Evolutionary conservation across 2,888 invertebrate genomes (phyloP).

Genomic region (Zaprionus obscuricornis): DNA sequence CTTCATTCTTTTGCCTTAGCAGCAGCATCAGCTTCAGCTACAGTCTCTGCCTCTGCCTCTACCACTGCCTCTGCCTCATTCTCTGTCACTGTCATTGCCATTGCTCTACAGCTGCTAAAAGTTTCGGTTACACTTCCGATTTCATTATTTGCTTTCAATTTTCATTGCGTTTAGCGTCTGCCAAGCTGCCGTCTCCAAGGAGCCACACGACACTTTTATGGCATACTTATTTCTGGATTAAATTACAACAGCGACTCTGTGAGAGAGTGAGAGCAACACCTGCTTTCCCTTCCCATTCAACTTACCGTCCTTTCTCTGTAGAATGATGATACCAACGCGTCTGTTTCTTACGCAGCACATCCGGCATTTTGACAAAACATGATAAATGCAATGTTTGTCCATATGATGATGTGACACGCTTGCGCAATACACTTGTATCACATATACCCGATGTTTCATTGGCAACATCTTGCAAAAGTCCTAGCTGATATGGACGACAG

Average conservation of each 20-base stretch:
- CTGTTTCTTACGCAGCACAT: slow-evolving; percentile 91
- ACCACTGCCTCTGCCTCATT: too few species aligned
- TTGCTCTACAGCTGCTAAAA: slow-evolving; percentile 47
- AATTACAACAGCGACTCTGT: too few species aligned
- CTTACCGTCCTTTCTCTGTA: slow-evolving; percentile 91
- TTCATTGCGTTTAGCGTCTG: slow-evolving; percentile 47
- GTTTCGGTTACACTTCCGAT: slow-evolving; percentile 69
- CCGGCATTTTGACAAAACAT: slow-evolving; percentile 95
- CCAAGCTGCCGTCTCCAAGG: slow-evolving; percentile 47
- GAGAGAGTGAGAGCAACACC: too few species aligned
- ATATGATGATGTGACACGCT: slow-evolving; percentile 95
- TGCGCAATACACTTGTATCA: slow-evolving; percentile 94
- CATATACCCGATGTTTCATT: slow-evolving; percentile 95
- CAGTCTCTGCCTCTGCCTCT: too few species aligned
- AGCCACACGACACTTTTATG: neutral
- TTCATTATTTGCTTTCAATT: slow-evolving; percentile 72
- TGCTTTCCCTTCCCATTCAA: too few species aligned
- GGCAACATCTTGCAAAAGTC: slow-evolving; percentile 94
- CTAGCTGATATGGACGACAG: slow-evolving; percentile 94
- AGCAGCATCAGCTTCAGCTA: neutral
- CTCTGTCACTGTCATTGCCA: too few species aligned
- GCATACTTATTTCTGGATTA: slow-evolving; percentile 29
- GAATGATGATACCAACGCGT: slow-evolving; percentile 95
- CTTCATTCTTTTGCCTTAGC: too few species aligned
- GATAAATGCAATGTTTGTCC: slow-evolving; percentile 96